These are phyloP conservation scores for Chrysochloris asiatica DNA, from an alignment of 2,113 vertebrate genomes.

Conservation along the genomic window DNA sequence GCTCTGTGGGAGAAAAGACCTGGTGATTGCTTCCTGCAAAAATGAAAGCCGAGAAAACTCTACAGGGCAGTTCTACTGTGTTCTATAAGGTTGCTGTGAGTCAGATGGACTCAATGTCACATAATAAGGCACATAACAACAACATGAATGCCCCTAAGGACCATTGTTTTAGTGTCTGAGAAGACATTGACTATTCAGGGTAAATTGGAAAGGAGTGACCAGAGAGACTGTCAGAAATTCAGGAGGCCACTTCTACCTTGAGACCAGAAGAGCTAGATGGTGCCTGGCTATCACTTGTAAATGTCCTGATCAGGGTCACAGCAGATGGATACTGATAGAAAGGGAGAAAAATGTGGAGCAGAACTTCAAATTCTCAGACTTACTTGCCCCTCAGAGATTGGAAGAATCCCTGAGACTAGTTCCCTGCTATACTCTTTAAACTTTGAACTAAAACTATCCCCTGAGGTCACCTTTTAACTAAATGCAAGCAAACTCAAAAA, in stretches of 20 bases:
- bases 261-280: too few relatives aligned
- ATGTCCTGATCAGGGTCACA: neutral
- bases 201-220: neutral
- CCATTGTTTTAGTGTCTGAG: neutral
- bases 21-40: neutral
- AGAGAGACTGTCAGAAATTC: neutral
- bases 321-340: neutral
- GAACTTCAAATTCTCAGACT: neutral
- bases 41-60: neutral
- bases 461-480: neutral
- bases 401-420: neutral
- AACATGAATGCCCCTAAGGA: neutral
- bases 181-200: neutral
- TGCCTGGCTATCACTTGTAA: too few relatives aligned
- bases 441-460: neutral
- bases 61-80: neutral
- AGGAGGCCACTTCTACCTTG: neutral
- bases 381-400: neutral
- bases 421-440: neutral
- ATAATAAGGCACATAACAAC: too few relatives aligned
- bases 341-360: neutral
- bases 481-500: neutral
- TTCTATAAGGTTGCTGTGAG: neutral
- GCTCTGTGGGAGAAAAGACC: neutral
- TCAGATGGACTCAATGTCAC: neutral